phyloP scores from a whole-genome alignment of 2,797 vertebrate species.

The Pyrocephalus nanus region DNA sequence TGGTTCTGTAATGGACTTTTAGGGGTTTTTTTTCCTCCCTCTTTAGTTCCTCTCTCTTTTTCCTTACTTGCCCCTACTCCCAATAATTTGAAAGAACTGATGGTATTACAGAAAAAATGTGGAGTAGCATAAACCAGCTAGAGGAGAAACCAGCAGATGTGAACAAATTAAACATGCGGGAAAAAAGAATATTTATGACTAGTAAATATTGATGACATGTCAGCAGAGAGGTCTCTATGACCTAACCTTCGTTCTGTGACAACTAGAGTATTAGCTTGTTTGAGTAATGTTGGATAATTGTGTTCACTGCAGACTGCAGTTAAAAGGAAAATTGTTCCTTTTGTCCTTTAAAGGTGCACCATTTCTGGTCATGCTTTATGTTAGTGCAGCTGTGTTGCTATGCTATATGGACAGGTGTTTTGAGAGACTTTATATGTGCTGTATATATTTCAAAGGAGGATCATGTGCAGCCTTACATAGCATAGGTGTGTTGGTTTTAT shows the following conservation, averaged over 20 bases:
- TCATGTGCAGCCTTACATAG: not conserved
- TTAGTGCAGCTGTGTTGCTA: not conserved
- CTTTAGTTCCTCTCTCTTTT: not conserved
- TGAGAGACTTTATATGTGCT: not conserved
- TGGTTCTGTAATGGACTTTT: not conserved
- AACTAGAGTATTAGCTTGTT: not conserved
- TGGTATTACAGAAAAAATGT: not conserved
- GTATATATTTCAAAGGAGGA: not conserved
- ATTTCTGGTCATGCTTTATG: not conserved
- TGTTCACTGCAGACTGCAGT: not conserved
- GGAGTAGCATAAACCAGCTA: not conserved
- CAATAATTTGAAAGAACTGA: not conserved
- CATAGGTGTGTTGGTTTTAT: not conserved
- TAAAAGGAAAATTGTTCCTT: not conserved
- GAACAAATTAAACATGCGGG: not conserved
- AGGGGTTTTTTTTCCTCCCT: fast-evolving
- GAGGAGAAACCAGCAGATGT: not conserved
- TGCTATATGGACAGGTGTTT: not conserved
- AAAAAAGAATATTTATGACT: not conserved
- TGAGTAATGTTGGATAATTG: not conserved
- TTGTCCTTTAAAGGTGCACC: not conserved
- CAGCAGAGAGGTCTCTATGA: not conserved
- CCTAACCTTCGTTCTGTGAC: not conserved
- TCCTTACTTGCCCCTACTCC: not conserved
- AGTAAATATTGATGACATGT: not conserved